Base-by-base conservation (phyloP, 2,888 invertebrate genomes). In the Strigamia transsilvanica region DNA sequence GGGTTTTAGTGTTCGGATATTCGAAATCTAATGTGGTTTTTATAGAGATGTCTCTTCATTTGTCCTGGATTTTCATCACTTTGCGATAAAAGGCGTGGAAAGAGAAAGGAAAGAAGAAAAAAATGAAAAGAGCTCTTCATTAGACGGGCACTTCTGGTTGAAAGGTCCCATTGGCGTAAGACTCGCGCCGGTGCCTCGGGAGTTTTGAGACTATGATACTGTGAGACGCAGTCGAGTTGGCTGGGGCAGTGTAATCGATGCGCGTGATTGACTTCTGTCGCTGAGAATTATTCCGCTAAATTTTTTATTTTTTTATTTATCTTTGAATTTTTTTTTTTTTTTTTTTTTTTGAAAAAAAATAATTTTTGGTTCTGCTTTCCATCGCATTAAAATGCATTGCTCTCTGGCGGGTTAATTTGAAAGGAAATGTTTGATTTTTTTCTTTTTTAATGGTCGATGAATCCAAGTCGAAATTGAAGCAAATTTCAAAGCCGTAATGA, bases 101-200 rank as follows among this genome's bases (percentile, higher is more conserved):
- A 9, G 18, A n/a, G 6, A 15, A n/a, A 2, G n/a, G 51, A 15
- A 46, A 56, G 18, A 56, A 56, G 51, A 51, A 56, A 56, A 56
- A 56, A 56, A 18, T n/a, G 18, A 18, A 56, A 56, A 56, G 56
- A 56, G 56, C 56, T 56, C 56, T 56, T 56, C 56, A 56, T 56
- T 56, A 56, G 56, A 18, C 56, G n/a, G 15, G 18, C 56, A 56
- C 56, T 56, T 56, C 56, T 56, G 56, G 56, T 56, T 56, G 56
- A 56, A 56, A 56, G 56, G 56, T 56, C 56, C 56, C 56, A 56
- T 56, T 56, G 56, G 56, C 56, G 56, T 56, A 56, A 18, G 56
- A 56, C 56, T 56, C 56, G 56, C 56, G 18, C n/a, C 18, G 56
- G 56, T 56, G 56, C 56, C 56, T 56, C 56, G 56, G 18, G 56